Conservation (phyloP, 2,113 vertebrate genomes). For the Trochalopteron elliotii region DNA sequence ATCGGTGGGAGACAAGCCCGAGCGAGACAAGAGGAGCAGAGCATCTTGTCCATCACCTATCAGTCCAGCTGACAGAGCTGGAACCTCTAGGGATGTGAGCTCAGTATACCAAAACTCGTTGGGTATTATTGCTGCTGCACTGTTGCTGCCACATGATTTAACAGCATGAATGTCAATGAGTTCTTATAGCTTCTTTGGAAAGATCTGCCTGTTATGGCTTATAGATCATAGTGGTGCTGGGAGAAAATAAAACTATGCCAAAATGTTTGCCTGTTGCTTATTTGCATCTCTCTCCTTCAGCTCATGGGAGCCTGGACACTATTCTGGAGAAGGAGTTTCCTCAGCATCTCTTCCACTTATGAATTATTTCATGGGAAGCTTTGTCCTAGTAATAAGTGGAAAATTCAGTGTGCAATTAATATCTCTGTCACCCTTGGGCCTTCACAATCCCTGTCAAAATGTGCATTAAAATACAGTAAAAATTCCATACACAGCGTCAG, state of each 20-base stretch:
- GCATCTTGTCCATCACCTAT: background rate
- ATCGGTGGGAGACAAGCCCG: background rate
- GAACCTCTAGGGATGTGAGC: background rate
- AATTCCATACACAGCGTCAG: background rate
- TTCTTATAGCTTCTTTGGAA: conserved; percentile 5
- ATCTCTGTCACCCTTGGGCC: background rate
- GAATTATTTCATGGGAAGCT: background rate
- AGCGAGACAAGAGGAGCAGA: background rate
- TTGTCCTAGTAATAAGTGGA: background rate
- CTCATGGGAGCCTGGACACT: background rate
- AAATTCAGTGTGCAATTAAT: background rate
- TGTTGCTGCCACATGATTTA: background rate
- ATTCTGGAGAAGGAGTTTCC: background rate
- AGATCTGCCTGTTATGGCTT: background rate
- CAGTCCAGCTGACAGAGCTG: background rate
- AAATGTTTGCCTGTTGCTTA: background rate
- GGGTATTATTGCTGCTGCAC: background rate
- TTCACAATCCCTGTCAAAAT: background rate
- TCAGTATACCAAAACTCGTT: background rate
- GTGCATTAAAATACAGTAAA: background rate
- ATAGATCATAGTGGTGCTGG: background rate
- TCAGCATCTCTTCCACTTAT: background rate
- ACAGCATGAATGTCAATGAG: conserved; percentile 24
- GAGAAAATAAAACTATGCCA: background rate
- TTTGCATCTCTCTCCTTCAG: background rate